A percentile compares a stretch with the other conserved stretches of the same genome.
These are phyloP conservation scores for Venustoraphidia nigricollis DNA, from an alignment of 2,888 invertebrate species.

Conservation along the genomic window DNA sequence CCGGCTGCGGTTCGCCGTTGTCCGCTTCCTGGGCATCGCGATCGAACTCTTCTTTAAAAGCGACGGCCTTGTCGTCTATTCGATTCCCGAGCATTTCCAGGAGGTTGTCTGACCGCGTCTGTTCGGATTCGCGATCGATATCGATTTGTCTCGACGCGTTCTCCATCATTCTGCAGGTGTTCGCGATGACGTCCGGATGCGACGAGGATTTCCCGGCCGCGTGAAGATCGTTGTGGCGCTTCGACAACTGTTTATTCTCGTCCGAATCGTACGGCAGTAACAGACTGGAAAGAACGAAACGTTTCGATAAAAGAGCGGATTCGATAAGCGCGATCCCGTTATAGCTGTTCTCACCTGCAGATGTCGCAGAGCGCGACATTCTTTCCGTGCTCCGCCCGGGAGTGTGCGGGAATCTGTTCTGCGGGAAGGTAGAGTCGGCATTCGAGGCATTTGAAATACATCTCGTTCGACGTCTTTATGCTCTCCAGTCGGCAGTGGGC, in stretches of 20 bases:
- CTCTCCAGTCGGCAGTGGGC: constrained; percentile 1
- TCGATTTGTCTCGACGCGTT: not conserved
- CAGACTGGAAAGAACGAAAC: not conserved
- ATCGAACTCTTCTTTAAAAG: too few relatives aligned
- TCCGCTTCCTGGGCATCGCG: too few relatives aligned
- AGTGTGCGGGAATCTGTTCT: not conserved
- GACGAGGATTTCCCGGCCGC: not conserved
- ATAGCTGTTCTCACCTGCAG: not conserved
- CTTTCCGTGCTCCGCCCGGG: not conserved
- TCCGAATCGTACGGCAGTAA: constrained; percentile 4
- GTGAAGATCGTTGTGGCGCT: constrained; percentile 1
- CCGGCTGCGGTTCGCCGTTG: too few relatives aligned
- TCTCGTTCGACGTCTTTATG: constrained; percentile 1
- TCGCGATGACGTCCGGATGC: constrained; percentile 1
- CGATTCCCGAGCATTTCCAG: too few relatives aligned
- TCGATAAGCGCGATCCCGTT: not conserved
- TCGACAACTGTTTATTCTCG: not conserved
- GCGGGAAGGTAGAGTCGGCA: constrained; percentile 2
- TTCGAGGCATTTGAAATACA: constrained; percentile 1
- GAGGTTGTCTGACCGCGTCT: too few relatives aligned
- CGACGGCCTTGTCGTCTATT: too few relatives aligned
- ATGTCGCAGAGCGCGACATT: constrained; percentile 1
- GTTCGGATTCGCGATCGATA: too few relatives aligned
- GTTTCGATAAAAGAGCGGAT: not conserved
- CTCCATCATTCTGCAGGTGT: not conserved